A percentile compares a stretch with the other conserved stretches of the same genome.
These are phyloP conservation scores for Hyperoplus lanceolatus DNA, from an alignment of 2,797 vertebrate genomes.

Conservation along the genomic window DNA sequence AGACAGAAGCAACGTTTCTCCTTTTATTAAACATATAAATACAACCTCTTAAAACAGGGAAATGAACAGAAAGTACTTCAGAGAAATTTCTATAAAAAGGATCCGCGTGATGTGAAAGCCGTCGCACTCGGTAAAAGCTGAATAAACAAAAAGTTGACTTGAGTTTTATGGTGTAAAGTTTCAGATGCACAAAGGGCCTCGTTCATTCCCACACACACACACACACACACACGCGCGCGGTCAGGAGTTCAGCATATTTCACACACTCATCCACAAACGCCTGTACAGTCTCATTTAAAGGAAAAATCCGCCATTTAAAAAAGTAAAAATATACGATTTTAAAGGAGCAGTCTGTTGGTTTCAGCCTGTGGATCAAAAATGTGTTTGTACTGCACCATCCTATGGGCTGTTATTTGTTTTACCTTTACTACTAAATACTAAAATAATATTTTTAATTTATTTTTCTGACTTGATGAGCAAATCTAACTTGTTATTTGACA, in stretches of 20 bases:
- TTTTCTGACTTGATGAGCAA: no score
- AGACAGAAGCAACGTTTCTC: conserved; percentile 59
- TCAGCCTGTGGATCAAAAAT: neutral
- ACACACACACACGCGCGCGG: neutral
- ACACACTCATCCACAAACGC: neutral
- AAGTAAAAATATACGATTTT: neutral
- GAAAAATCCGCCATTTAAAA: neutral
- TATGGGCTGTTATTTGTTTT: no score
- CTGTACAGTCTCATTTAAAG: neutral
- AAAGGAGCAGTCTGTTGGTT: neutral
- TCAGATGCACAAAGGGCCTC: conserved; percentile 22
- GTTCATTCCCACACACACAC: neutral
- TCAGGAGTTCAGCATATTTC: neutral
- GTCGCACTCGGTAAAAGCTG: conserved; percentile 13
- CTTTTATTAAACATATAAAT: conserved; percentile 86
- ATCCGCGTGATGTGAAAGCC: conserved; percentile 15
- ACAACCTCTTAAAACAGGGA: conserved; percentile 73
- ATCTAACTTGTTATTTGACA: no score
- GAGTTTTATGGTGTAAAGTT: no score
- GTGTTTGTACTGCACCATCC: no score
- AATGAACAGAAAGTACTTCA: conserved; percentile 62
- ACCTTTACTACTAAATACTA: no score
- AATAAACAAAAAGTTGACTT: neutral
- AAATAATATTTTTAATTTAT: no score
- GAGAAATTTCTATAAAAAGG: conserved; percentile 61